Conservation (phyloP, 2,797 vertebrate genomes). For the Choloepus didactylus region DNA sequence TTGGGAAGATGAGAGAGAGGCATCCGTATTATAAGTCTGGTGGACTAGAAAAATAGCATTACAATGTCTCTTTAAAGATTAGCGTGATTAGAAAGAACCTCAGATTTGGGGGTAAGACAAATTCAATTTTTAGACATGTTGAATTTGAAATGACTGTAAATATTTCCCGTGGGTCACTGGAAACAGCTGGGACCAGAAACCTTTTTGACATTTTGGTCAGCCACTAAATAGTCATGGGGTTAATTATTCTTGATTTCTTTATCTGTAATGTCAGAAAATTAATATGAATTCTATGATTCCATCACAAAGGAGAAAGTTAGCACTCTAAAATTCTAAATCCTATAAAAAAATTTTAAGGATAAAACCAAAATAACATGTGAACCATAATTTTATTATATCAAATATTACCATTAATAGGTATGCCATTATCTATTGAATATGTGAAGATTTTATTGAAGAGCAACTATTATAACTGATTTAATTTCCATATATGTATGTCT, state of each 20-base stretch:
- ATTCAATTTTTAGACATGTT: slow-evolving; percentile 9
- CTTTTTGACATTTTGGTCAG: background rate
- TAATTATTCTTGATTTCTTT: slow-evolving; percentile 24
- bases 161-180: background rate
- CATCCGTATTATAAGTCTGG: background rate
- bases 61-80: background rate
- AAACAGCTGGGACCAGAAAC: background rate
- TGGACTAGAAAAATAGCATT: background rate
- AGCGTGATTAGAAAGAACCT: background rate
- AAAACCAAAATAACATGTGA: slow-evolving; percentile 44
- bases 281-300: slow-evolving; percentile 21
- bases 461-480: slow-evolving; percentile 13
- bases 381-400: slow-evolving; percentile 21
- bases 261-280: slow-evolving; percentile 2
- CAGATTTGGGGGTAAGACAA: background rate
- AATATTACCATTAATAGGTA: background rate
- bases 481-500: background rate
- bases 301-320: slow-evolving; percentile 2
- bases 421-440: background rate
- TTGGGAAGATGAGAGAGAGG: background rate
- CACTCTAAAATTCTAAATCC: slow-evolving; percentile 29
- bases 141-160: slow-evolving; percentile 25
- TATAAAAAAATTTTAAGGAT: slow-evolving; percentile 20
- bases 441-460: slow-evolving; percentile 8
- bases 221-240: background rate